Base-by-base conservation (phyloP, 2,888 invertebrate species). In the Steinernema hermaphroditum region DNA sequence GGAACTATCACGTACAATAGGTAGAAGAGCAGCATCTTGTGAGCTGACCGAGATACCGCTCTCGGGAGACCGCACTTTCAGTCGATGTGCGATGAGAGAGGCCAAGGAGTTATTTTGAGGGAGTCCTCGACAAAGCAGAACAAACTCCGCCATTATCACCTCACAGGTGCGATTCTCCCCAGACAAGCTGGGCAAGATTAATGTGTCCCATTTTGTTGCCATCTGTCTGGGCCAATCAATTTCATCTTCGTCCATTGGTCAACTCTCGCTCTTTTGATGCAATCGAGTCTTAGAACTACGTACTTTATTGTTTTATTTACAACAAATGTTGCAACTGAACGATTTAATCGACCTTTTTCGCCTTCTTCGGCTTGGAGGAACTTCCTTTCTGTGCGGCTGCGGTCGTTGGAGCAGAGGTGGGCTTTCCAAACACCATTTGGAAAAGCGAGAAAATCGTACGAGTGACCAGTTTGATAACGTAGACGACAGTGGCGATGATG, bases 401-500 rank as follows among this genome's bases (percentile, higher is more conserved):
- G 43, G 44, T 2, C 69, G 34, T n/a, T 22, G 43, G 16, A 41
- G 8, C 37, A 37, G 37, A 37, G 6, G 4, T 37, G 37, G 37
- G 14, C 24, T 41, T 22, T 19, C 69, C 27, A 16, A 41, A 69
- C 6, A 69, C 69, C 22, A 43, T 4, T 1, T n/a, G 24, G 37
- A 41, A 37, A 1, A 14, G 32, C 2, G 62, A 1, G 6, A 62
- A 8, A 14, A 62, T 9, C 62, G 32, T 62, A 22, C 68, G 69
- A 32, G 78, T n/a, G 24, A 68, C 32, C 12, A 80, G 68, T 70
- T 77, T 76, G 69, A 81, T n/a, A 2, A 62, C 29, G 70, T 78
- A 78, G 70, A 68, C 73, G 12, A 74, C 27, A 14, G 74, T 37
- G 41, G 57, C 68, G 22, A 77, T 24, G 32, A 68, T 19, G 12